Conservation (phyloP, 1,140 invertebrate genomes). For the Aphelinus atriplicis region DNA sequence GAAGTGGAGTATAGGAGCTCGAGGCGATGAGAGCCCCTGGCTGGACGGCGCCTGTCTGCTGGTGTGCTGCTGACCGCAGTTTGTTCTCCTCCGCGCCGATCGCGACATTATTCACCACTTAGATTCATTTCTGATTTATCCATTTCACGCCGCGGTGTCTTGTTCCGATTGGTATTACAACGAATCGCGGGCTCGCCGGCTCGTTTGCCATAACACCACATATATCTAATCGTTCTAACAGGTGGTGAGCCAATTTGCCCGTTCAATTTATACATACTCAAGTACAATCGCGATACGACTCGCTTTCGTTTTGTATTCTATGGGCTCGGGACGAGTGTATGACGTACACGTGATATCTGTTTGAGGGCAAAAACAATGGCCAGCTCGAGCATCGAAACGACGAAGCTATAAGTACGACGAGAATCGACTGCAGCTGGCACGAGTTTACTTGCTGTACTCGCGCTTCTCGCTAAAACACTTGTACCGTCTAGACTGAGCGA, state of each 20-base stretch:
- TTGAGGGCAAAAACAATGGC: too few species aligned
- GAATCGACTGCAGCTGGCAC: too few species aligned
- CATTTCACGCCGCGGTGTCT: constrained; percentile 46
- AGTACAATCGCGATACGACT: too few species aligned
- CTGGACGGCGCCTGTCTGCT: constrained; percentile 60
- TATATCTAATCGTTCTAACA: too few species aligned
- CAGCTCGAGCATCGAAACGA: too few species aligned
- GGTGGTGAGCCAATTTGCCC: too few species aligned
- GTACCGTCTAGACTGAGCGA: too few species aligned
- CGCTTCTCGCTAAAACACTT: too few species aligned
- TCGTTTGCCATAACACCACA: background rate
- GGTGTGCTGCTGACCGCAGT: constrained; percentile 57
- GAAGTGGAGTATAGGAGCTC: constrained; percentile 4
- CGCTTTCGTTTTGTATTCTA: too few species aligned
- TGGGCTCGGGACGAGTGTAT: background rate
- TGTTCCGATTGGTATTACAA: background rate
- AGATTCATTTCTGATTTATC: constrained; percentile 59
- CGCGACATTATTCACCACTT: constrained; percentile 54
- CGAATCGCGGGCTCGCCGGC: constrained; percentile 6
- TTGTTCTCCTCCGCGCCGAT: constrained; percentile 45
- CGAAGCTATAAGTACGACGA: too few species aligned
- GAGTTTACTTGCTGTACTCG: too few species aligned
- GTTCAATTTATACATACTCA: too few species aligned
- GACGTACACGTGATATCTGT: background rate
- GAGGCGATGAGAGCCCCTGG: constrained; percentile 57